These are phyloP conservation scores for Mastigias papua DNA, from an alignment of 30 jellyfish, hydroid and myxozoan species.

Conservation along the genomic window DNA sequence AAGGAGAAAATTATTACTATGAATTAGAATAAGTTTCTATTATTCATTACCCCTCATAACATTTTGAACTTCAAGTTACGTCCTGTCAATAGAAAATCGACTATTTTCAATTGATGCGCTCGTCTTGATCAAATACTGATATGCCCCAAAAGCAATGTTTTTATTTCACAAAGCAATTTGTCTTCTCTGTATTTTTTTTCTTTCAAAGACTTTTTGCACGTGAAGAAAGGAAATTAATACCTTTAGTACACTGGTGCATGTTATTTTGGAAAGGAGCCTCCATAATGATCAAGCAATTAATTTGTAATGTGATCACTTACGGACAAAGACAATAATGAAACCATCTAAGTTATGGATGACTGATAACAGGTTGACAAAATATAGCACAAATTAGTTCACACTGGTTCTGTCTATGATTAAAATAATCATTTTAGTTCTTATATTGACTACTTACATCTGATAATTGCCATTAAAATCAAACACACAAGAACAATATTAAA, in stretches of 20 bases:
- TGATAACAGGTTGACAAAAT: neutral
- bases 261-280: neutral
- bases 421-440: neutral
- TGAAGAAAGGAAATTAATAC: neutral
- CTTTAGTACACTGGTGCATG: neutral
- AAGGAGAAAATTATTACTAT: no score
- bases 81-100: no score
- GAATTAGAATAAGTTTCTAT: no score
- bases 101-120: no score
- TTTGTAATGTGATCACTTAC: neutral
- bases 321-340: neutral
- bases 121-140: no score
- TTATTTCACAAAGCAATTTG: no score
- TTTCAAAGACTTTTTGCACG: no score
- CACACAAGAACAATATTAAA: neutral
- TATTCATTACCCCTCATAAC: no score
- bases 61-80: no score
- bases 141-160: no score
- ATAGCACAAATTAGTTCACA: neutral
- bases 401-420: neutral
- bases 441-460: neutral
- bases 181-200: no score
- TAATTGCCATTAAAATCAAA: neutral
- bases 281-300: neutral
- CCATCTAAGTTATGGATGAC: neutral